A percentile compares a stretch with the other conserved stretches of the same genome.
Conservation (phyloP, 2,888 invertebrate species). For the Aproaerema taeniolella region DNA sequence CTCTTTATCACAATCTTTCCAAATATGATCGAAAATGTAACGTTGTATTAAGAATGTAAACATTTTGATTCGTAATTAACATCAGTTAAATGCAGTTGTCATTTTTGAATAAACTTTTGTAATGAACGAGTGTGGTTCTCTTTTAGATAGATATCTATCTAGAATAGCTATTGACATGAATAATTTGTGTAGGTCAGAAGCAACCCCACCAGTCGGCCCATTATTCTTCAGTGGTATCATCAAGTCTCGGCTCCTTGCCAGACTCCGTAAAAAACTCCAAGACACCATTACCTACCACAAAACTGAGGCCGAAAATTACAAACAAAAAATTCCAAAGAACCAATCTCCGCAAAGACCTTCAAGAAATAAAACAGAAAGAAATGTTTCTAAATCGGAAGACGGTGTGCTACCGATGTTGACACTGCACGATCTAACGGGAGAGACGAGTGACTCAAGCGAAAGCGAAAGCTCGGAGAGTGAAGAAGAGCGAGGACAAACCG, state of each 20-base stretch:
- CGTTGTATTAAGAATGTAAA: too few species aligned
- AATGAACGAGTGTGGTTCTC: too few species aligned
- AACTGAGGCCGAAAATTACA: constrained; percentile 31
- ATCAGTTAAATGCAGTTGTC: too few species aligned
- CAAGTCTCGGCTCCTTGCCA: constrained; percentile 49
- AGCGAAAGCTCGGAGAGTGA: constrained; percentile 21
- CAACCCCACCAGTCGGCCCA: constrained; percentile 49
- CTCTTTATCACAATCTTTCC: too few species aligned
- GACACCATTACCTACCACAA: constrained; percentile 49
- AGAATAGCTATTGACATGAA: too few species aligned
- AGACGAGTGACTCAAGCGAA: constrained; percentile 26
- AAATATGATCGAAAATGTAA: too few species aligned
- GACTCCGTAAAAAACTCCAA: constrained; percentile 48
- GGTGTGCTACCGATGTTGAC: constrained; percentile 39
- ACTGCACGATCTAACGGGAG: constrained; percentile 44
- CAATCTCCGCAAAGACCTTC: constrained; percentile 1
- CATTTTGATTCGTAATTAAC: too few species aligned
- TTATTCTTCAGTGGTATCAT: constrained; percentile 63
- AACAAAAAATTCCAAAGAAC: constrained; percentile 1
- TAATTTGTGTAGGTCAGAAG: constrained; percentile 37
- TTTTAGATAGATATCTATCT: too few species aligned
- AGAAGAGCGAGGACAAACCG: constrained; percentile 17
- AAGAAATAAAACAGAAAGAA: constrained; percentile 13
- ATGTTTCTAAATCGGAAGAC: constrained; percentile 10
- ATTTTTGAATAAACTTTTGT: too few species aligned